phyloP scores from a whole-genome alignment of 2,113 vertebrate genomes.

The Myotis yumanensis region DNA sequence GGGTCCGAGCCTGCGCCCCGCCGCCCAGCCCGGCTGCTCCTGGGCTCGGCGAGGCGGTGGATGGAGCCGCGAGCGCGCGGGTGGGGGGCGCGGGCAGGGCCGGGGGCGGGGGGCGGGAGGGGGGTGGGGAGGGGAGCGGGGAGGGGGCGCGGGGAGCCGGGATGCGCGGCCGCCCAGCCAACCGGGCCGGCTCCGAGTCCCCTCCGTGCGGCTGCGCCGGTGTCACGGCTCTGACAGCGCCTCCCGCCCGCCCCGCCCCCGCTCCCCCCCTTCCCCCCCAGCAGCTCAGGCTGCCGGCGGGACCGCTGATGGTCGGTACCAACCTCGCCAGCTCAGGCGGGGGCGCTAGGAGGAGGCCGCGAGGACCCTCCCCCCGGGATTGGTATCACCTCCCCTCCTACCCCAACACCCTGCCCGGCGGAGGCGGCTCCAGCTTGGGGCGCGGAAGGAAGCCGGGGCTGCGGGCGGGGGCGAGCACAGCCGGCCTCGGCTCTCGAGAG shows the following conservation, averaged over 20 bases:
- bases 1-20: not conserved
- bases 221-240: conserved; percentile 85
- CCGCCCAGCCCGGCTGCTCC: conserved; percentile 18
- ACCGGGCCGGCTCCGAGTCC: conserved; percentile 68
- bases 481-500: not conserved
- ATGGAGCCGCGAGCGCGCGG: conserved; percentile 14
- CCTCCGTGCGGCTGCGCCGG: conserved; percentile 89
- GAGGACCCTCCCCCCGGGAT: conserved; percentile 52
- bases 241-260: conserved; percentile 75
- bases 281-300: conserved; percentile 59
- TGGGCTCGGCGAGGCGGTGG: conserved; percentile 17
- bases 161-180: conserved; percentile 77
- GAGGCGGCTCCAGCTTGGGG: not conserved
- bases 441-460: not conserved
- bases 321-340: conserved; percentile 87
- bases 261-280: not conserved
- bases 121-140: conserved; percentile 20
- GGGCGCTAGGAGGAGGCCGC: conserved; percentile 74
- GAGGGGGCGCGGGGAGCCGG: conserved; percentile 49
- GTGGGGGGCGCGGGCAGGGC: conserved; percentile 1
- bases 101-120: conserved; percentile 24
- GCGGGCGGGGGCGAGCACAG: not conserved
- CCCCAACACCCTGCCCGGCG: not conserved
- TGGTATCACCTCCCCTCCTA: conserved; percentile 56
- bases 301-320: conserved; percentile 91